Base-by-base conservation (phyloP, 1,140 invertebrate genomes). In the Temnothorax longispinosus region DNA sequence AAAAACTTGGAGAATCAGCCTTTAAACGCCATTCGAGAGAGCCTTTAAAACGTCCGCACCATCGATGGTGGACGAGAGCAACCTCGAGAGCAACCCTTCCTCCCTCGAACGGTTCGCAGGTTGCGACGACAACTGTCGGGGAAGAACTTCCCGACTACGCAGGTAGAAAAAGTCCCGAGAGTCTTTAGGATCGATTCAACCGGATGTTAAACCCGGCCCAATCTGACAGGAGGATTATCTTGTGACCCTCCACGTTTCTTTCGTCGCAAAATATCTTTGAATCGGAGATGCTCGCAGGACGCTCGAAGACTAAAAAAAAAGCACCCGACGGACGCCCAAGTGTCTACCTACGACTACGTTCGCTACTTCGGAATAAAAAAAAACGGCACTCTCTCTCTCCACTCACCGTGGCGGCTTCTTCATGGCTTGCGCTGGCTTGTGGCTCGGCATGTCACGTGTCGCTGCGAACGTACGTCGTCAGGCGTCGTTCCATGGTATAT, bases 341-440 rank as follows among this genome's bases (percentile, higher is more conserved):
- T 41, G 38, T 6, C 38, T 27, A 27, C 27, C 27, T 27, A 27
- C 27, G 27, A 27, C 27, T 27, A 27, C 27, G 1, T 27, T 27
- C 27, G 27, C 27, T 27, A 27, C 27, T 27, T 27, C 1, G 27
- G 27, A 27, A 27, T 1, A 27, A 27, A 27, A 27, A 41, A 41
- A 41, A 6, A 6, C 38, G 38, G 38, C 27, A 41, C 38, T 5
- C 38, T 5, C 27, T 27, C 38, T 41, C 52, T 27, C 35, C 65
- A 92, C 93, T 94, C 88, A 94, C 93, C 93, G 93, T 81, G 77
- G 64, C 87, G 93, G 93, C 89, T 92, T 94, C 93, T 92, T 94
- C 93, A 94, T 94, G 92, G 80, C 90, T 90, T 77, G 89, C 90
- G 77, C 90, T 87, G 90, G 82, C 84, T 89, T 88, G 86, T 85